Evolutionary conservation across 1,140 invertebrate genomes (phyloP).

Genomic region (Oryzaephilus surinamensis): DNA sequence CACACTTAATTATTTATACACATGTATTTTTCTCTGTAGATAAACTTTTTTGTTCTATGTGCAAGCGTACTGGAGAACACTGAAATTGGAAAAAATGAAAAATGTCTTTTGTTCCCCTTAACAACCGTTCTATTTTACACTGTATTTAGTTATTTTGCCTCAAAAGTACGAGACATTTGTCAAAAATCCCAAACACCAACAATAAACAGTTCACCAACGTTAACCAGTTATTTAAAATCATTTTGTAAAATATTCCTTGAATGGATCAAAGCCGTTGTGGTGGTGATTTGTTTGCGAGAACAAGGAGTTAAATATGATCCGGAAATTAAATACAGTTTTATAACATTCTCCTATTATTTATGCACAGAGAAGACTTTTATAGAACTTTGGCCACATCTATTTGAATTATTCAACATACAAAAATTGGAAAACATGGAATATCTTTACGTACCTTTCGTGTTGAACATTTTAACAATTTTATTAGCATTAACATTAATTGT

Average conservation of each 20-base stretch:
- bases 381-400: slow-evolving; percentile 43
- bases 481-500: slow-evolving; percentile 22
- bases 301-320: slow-evolving; percentile 63
- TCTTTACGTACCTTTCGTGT: slow-evolving; percentile 50
- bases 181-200: slow-evolving; percentile 42
- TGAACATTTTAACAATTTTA: slow-evolving; percentile 43
- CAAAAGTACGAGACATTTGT: slow-evolving; percentile 53
- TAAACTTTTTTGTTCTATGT: slow-evolving; percentile 29
- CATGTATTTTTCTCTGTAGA: slow-evolving; percentile 24
- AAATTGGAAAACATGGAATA: slow-evolving; percentile 52
- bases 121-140: slow-evolving; percentile 72
- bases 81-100: slow-evolving; percentile 20
- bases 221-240: slow-evolving; percentile 59
- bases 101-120: slow-evolving; percentile 50
- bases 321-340: slow-evolving; percentile 44
- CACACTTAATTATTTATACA: no score
- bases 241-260: slow-evolving; percentile 66
- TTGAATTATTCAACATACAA: slow-evolving; percentile 46
- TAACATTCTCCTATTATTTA: slow-evolving; percentile 49
- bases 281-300: slow-evolving; percentile 61
- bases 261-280: slow-evolving; percentile 64
- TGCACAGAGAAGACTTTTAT: slow-evolving; percentile 50
- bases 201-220: slow-evolving; percentile 52
- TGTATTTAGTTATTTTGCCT: slow-evolving; percentile 59
- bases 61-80: slow-evolving; percentile 18